Percentiles rank a stretch among this genome's conserved stretches.
phyloP scores from a whole-genome alignment of 2,113 vertebrate genomes.

The Solenodon paradoxus region DNA sequence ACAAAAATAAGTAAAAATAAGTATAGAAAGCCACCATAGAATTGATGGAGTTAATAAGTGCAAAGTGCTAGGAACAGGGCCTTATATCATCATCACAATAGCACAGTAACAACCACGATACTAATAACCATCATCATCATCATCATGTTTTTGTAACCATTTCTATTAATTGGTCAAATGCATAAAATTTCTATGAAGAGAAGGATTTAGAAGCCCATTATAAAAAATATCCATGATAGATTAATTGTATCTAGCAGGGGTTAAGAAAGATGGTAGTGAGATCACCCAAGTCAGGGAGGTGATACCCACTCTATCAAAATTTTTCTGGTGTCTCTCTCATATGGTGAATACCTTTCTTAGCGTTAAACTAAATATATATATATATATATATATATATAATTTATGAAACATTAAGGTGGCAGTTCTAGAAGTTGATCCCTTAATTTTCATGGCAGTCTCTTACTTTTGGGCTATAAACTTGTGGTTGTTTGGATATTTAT shows the following conservation, averaged over 20 bases:
- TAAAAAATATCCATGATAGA: not conserved
- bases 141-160: not conserved
- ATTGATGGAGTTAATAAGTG: not conserved
- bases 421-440: not conserved
- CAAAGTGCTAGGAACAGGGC: not conserved
- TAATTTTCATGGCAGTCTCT: not conserved
- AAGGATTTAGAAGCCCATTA: not conserved
- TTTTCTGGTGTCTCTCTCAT: not conserved
- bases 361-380: not conserved
- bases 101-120: too few relatives aligned
- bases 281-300: not conserved
- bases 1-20: not conserved
- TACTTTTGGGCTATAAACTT: not conserved
- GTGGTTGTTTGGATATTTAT: not conserved
- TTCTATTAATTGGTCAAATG: not conserved
- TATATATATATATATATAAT: not conserved
- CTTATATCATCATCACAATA: too few relatives aligned
- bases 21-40: not conserved
- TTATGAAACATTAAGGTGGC: not conserved
- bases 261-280: not conserved
- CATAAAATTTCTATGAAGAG: not conserved
- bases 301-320: not conserved
- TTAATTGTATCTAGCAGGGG: not conserved
- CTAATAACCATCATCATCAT: too few relatives aligned
- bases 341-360: not conserved